Base-by-base conservation (phyloP, 2,113 vertebrate species). In the Elephantulus edwardii region DNA sequence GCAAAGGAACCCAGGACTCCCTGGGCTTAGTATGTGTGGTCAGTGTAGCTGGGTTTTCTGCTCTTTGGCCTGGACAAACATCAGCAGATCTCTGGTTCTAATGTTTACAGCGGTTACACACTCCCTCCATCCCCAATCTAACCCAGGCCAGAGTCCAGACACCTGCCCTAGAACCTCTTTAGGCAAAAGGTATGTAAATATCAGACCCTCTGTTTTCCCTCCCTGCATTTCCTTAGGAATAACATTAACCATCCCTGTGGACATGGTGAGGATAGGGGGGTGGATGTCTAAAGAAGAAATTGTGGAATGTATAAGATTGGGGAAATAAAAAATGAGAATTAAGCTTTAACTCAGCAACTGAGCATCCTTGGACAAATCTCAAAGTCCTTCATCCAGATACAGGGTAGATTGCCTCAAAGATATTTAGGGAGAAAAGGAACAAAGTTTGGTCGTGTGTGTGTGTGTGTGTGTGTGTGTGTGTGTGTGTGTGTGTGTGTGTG, bases 121-220 rank as follows among this genome's bases (percentile, higher is more conserved):
- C 5, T 38, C 2, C 3, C 2, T 2, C 2, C 28, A n/a, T n/a
- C n/a, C n/a, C n/a, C n/a, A n/a, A n/a, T 19, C 54, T 26, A 9
- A n/a, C 60, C 54, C 68, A 44, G 22, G 24, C 24, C 3, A 1
- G 52, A 77, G 54, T 56, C 50, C 60, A 38, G 70, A 77, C 72
- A 92, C 74, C 66, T 75, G 83, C 22, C 46, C n/a, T 1, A 66
- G 76, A n/a, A 74, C 33, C 58, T 33, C 42, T 62, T 83, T 28
- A 68, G 81, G 80, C 54, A 90, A 91, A n/a, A 94, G 6, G 42
- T 42, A 86, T 92, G 76, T 44, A 94, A 94, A 88, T 89, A 1
- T 6, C 6, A 17, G 12, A 12, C 8, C 8, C 13, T 20, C 6
- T 1, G 42, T 54, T 62, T 46, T 54, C 58, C 68, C 82, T 28